Conservation (phyloP, 1,140 invertebrate genomes). For the Diplogasteroides magnus region DNA sequence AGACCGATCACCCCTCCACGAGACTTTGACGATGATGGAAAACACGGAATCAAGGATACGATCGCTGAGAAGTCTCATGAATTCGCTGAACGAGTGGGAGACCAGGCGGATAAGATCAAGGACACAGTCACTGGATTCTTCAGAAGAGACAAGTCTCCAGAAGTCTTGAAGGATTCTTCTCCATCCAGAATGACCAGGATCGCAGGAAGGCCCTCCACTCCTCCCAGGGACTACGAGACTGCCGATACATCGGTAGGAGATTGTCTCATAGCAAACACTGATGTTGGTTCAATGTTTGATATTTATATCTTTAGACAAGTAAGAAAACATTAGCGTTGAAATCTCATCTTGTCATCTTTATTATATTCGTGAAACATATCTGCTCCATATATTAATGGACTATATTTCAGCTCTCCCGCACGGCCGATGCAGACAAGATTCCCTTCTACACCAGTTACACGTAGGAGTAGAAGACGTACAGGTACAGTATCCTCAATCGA, state of each 20-base stretch:
- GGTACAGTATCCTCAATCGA: no score
- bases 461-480: slow-evolving; percentile 2
- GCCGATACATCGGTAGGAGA: no score
- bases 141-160: no score
- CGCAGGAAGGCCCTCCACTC: background rate
- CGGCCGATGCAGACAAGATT: background rate
- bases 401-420: background rate
- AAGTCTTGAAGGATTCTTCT: background rate
- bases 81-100: background rate
- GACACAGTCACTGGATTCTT: background rate
- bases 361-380: no score
- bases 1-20: background rate
- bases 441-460: slow-evolving; percentile 11
- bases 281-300: no score
- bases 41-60: background rate
- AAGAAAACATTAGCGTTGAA: no score
- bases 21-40: background rate
- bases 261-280: no score
- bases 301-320: no score
- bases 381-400: background rate
- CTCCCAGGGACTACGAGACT: background rate
- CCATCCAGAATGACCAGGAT: background rate
- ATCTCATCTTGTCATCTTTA: no score
- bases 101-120: background rate
- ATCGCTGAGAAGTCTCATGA: background rate